A percentile compares a stretch with the other conserved stretches of the same genome.
Evolutionary conservation across 2,888 invertebrate genomes (phyloP).

Genomic region (Drosophila borealis): DNA sequence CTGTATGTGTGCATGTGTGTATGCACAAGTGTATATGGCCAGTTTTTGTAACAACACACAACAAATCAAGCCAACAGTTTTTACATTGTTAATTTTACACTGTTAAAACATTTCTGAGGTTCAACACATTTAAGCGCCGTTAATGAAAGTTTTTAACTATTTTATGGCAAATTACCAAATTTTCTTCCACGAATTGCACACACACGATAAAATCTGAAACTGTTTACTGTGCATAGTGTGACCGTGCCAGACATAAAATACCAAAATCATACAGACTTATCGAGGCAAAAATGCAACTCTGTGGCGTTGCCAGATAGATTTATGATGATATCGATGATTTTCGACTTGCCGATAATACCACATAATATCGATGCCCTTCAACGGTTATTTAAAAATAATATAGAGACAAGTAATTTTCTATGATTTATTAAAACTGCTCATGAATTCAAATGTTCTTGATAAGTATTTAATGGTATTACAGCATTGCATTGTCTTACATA

Average conservation of each 20-base stretch:
- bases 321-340: slow-evolving; percentile 12
- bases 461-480: slow-evolving; percentile 78
- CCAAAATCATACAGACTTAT: slow-evolving; percentile 11
- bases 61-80: slow-evolving; percentile 6
- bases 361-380: neutral
- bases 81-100: slow-evolving; percentile 30
- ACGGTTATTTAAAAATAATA: neutral
- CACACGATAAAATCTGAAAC: slow-evolving; percentile 71
- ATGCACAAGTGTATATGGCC: slow-evolving; percentile 32
- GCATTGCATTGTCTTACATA: slow-evolving; percentile 75
- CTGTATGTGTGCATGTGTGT: slow-evolving; percentile 27
- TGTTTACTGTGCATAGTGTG: slow-evolving; percentile 65
- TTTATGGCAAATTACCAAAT: slow-evolving; percentile 35
- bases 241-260: slow-evolving; percentile 30
- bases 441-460: slow-evolving; percentile 52
- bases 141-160: slow-evolving; percentile 14
- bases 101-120: slow-evolving; percentile 2
- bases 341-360: neutral
- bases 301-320: slow-evolving; percentile 4
- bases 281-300: neutral
- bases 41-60: slow-evolving; percentile 19
- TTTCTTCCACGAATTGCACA: slow-evolving; percentile 63
- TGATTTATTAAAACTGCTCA: slow-evolving; percentile 14
- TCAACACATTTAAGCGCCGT: slow-evolving; percentile 17
- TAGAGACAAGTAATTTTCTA: neutral